Base-by-base conservation (phyloP, 2,888 invertebrate species). In the Tetranychus truncatus region DNA sequence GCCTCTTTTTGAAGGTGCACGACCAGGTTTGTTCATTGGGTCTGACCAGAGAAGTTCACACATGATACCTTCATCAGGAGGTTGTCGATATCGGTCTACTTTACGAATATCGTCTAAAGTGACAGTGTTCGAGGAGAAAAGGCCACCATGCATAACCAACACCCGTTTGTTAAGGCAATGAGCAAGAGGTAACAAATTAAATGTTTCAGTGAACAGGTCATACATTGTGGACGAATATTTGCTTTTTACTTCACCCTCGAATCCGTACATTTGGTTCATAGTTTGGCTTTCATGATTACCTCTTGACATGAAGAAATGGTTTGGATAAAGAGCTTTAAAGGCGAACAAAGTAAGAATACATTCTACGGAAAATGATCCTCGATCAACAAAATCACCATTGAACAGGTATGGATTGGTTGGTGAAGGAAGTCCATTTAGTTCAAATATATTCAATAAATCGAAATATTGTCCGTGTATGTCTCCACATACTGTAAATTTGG, bases 181-280 rank as follows among this genome's bases (percentile, higher is more conserved):
- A 71, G 92, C 92, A 75, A 99, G 85, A 0, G 99, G 99, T 78
- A 99, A 85, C 90, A 92, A 94, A 84, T 97, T 97, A 85, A 96
- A 99, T 24, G 99, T 95, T 85, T 97, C 96, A 1, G 96, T 96
- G 85, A 99, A 99, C 73, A 97, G 86, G 78, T 95, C 92, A 0
- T 93, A 91, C 96, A 99, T 97, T 83, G 94, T 90, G 24, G 88
- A 86, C 1, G 91, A 90, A 84, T 95, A 99, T 84, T 99, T 99
- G 7, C 92, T 88, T 80, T 92, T 92, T 0, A 99, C 97, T 85
- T 99, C 99, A 1, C 97, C 99, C 78, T 95, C 92, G 85, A 99
- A 99, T 1, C 99, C 99, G 83, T 99, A 99, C 92, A 99, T 95
- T 84, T 95, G 92, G 84, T 99, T 99, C 97, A 99, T 99, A 77